These are phyloP conservation scores for Oreocharis arfaki DNA, from an alignment of 2,113 vertebrate genomes.

Conservation along the genomic window DNA sequence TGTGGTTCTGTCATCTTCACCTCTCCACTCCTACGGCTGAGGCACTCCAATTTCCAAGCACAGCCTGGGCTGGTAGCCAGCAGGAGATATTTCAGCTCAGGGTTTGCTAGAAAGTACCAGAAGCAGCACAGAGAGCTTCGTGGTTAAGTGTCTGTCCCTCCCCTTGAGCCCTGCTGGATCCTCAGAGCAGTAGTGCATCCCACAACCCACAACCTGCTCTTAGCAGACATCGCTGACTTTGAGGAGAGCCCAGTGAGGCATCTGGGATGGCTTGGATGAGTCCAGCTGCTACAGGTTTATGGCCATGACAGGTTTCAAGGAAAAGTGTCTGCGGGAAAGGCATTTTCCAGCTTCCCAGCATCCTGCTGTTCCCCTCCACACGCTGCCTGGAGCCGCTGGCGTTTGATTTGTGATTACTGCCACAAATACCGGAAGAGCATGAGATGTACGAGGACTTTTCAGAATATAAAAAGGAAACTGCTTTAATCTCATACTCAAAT, in stretches of 20 bases:
- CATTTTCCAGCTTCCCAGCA: not conserved
- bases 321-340: not conserved
- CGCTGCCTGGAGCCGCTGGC: accelerated
- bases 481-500: not conserved
- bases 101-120: not conserved
- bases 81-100: not conserved
- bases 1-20: not conserved
- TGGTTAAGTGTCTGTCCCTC: not conserved
- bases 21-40: accelerated
- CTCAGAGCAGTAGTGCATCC: not conserved
- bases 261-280: not conserved
- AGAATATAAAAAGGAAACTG: not conserved
- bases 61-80: not conserved
- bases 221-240: accelerated
- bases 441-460: not conserved
- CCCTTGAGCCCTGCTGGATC: not conserved
- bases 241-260: not conserved
- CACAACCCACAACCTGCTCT: not conserved
- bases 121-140: not conserved
- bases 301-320: not conserved
- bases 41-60: not conserved
- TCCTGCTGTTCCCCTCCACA: not conserved
- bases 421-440: not conserved
- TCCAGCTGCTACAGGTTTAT: not conserved
- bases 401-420: not conserved